Conservation (phyloP, 2,888 invertebrate species). For the Spicauda simplicius region DNA sequence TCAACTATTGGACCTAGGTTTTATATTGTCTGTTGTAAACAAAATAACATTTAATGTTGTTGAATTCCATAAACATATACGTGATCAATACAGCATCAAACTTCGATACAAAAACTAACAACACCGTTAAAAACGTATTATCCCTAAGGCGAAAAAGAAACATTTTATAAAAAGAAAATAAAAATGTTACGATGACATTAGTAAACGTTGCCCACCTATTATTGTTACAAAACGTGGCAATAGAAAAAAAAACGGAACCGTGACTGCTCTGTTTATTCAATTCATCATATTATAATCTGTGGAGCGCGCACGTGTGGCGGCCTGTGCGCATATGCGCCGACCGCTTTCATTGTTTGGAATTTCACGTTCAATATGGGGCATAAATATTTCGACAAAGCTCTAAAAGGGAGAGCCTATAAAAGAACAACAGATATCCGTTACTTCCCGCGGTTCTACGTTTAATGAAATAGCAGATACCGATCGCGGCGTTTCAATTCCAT, state of each 20-base stretch:
- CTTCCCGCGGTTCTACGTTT: constrained; percentile 44
- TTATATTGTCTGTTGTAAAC: too few species aligned
- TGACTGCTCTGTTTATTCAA: constrained; percentile 65
- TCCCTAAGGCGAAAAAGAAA: too few species aligned
- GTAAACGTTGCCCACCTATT: constrained; percentile 25
- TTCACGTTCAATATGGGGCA: constrained; percentile 79
- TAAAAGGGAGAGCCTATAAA: constrained; percentile 73
- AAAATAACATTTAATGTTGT: too few species aligned
- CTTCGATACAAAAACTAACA: too few species aligned
- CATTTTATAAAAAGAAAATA: not conserved
- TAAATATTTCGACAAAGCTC: constrained; percentile 82
- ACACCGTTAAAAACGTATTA: too few species aligned
- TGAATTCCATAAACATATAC: too few species aligned
- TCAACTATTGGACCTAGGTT: too few species aligned
- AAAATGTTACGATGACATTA: constrained; percentile 12
- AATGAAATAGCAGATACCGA: constrained; percentile 46
- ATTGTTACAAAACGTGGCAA: constrained; percentile 37
- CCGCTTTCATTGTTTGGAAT: constrained; percentile 77
- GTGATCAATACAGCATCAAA: too few species aligned
- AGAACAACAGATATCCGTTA: constrained; percentile 65
- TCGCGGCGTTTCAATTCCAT: constrained; percentile 40
- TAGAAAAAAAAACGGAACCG: constrained; percentile 46
- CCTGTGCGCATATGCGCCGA: constrained; percentile 53
- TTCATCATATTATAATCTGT: constrained; percentile 57
- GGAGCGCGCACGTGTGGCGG: constrained; percentile 70